Conservation (phyloP, 2,113 vertebrate species). For the Cephalopholis sonnerati region DNA sequence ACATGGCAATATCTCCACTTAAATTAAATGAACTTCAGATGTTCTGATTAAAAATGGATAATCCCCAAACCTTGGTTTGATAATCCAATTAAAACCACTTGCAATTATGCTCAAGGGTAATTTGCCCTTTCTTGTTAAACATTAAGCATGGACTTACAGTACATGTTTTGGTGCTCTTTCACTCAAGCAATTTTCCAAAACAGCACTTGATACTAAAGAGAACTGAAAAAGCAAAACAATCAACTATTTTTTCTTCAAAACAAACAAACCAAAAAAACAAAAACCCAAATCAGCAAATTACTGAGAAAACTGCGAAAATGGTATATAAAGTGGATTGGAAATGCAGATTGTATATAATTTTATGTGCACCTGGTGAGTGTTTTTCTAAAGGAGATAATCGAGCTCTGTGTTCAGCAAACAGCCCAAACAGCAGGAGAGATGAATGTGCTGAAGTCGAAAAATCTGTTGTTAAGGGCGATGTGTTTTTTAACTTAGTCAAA, state of each 20-base stretch:
- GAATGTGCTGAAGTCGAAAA: not conserved
- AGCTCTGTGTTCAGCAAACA: not conserved
- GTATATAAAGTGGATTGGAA: not conserved
- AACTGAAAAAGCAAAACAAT: not conserved
- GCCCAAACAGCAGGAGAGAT: not conserved
- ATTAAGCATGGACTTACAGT: slow-evolving; percentile 3
- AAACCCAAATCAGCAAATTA: not conserved
- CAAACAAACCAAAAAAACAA: not conserved
- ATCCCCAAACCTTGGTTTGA: slow-evolving; percentile 44
- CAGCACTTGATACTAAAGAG: slow-evolving; percentile 6
- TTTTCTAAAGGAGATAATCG: not conserved
- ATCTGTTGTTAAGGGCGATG: not conserved
- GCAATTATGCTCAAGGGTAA: slow-evolving; percentile 29
- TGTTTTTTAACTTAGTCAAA: not conserved
- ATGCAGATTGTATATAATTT: not conserved
- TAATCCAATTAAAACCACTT: slow-evolving; percentile 46
- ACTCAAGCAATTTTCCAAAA: slow-evolving; percentile 4
- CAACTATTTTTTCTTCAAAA: not conserved
- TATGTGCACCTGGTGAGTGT: not conserved
- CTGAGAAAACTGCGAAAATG: not conserved
- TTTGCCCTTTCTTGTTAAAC: slow-evolving; percentile 25
- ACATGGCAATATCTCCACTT: not conserved
- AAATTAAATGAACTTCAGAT: slow-evolving; percentile 16
- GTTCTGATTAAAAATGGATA: slow-evolving; percentile 40
- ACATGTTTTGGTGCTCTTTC: slow-evolving; percentile 14